Conservation (phyloP, 2,797 vertebrate species). For the Onychomys arenicola region DNA sequence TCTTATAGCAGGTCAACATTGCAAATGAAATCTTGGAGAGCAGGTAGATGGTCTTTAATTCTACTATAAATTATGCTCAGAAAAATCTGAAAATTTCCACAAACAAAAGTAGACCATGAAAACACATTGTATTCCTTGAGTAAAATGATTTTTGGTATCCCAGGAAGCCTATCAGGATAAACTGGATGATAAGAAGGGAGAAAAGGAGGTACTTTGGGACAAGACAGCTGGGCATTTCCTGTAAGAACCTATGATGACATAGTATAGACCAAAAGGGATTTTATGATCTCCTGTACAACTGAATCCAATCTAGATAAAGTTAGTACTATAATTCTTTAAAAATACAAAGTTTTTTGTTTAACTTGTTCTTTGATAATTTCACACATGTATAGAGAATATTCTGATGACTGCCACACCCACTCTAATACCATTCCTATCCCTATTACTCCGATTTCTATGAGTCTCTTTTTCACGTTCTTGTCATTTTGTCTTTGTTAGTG, state of each 20-base stretch:
- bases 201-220: background rate
- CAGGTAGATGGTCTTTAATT: background rate
- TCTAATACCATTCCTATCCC: background rate
- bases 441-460: no score
- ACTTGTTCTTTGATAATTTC: background rate
- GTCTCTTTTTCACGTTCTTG: background rate
- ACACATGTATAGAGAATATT: background rate
- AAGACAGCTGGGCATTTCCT: background rate
- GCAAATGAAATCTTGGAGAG: background rate
- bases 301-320: background rate
- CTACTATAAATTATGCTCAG: background rate
- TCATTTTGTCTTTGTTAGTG: background rate
- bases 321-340: background rate
- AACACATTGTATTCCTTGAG: background rate
- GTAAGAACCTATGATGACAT: background rate
- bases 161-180: background rate
- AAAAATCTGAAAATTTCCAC: background rate
- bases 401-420: background rate
- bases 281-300: background rate
- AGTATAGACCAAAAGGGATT: background rate
- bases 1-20: background rate
- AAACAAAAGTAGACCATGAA: background rate
- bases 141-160: background rate
- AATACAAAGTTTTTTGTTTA: background rate
- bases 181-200: background rate